Evolutionary conservation across 2,797 vertebrate species (phyloP), one percentile per base, ranked within the genome.

Genomic region (Danio tinwini): DNA sequence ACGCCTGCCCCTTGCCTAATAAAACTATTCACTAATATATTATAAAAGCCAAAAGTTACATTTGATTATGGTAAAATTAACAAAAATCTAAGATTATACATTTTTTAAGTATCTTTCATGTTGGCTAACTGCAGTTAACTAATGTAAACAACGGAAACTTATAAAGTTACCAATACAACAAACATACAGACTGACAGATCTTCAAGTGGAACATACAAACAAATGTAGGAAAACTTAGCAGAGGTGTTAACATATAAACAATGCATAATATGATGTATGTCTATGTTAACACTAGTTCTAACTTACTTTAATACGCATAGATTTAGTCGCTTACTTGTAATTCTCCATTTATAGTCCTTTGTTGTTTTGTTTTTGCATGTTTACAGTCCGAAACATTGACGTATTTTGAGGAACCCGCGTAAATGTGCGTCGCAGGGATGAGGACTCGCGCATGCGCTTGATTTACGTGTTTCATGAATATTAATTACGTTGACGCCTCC

Each of bases 381-480:
- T 45, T 2, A 65, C 61, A 29, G 14, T 65, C 8, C 44, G 6
- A 64, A 75, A 39, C 2, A 1, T 5, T 55, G 44, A n/a, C 17
- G 11, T 13, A 11, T 74, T 76, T 76, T 65, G 62, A 76, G 62
- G 7, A 67, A 67, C 50, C 39, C 74, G 74, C 50, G 14, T 55
- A 19, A 61, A 4, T 12, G 6, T 4, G 0, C 61, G 74, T 65
- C 39, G 45, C n/a, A 37, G 14, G 21, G 6, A 67, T 0, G 4
- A 55, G 12, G 0, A 7, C 0, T 10, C 39, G 64, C 75, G 75
- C 75, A 68, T 77, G 75, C 42, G 52, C 53, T 6, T 5, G 7
- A 37, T 47, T 8, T 5, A 42, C 71, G 71, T 42, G 19, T 47
- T 7, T 9, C 52, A 58, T 42, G 52, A 59, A 59, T 71, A 56